Evolutionary conservation across 2,797 vertebrate species (phyloP).

Genomic region (Cottoperca gobio): DNA sequence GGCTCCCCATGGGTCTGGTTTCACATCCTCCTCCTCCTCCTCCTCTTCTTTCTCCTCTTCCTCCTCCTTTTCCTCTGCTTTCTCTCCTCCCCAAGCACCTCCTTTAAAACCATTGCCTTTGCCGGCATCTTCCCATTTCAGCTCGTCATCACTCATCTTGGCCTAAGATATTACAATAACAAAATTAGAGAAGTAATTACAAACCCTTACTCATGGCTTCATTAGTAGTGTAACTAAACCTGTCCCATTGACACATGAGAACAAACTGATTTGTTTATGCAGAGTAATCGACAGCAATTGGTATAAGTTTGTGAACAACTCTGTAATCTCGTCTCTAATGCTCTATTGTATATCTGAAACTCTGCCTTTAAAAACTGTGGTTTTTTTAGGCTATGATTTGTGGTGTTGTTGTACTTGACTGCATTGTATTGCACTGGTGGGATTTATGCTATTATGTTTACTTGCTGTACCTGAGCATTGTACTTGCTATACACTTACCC

Average conservation of each 20-base stretch:
- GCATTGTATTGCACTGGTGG: background rate
- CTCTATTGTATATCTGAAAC: background rate
- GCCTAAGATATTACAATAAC: conserved; percentile 51
- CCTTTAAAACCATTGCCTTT: conserved; percentile 18
- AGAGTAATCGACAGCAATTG: background rate
- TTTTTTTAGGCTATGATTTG: background rate
- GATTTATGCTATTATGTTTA: background rate
- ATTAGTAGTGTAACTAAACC: background rate
- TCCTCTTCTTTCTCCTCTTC: background rate
- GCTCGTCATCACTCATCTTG: conserved; percentile 77
- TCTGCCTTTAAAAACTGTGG: background rate
- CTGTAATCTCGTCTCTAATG: background rate
- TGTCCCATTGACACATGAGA: background rate
- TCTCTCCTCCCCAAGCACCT: conserved; percentile 52
- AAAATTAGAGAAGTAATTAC: background rate
- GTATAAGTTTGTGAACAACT: background rate
- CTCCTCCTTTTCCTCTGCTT: conserved; percentile 34
- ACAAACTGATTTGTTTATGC: background rate
- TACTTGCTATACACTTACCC: conserved; percentile 67
- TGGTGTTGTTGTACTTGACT: background rate
- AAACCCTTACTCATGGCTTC: background rate
- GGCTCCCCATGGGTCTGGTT: conserved; percentile 58
- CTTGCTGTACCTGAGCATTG: background rate
- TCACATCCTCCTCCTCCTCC: conserved; percentile 38
- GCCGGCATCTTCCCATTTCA: conserved; percentile 80